Percentiles rank a stretch among this genome's conserved stretches.
These are phyloP conservation scores for Gadus chalcogrammus DNA, from an alignment of 2,113 vertebrate species.

Conservation along the genomic window DNA sequence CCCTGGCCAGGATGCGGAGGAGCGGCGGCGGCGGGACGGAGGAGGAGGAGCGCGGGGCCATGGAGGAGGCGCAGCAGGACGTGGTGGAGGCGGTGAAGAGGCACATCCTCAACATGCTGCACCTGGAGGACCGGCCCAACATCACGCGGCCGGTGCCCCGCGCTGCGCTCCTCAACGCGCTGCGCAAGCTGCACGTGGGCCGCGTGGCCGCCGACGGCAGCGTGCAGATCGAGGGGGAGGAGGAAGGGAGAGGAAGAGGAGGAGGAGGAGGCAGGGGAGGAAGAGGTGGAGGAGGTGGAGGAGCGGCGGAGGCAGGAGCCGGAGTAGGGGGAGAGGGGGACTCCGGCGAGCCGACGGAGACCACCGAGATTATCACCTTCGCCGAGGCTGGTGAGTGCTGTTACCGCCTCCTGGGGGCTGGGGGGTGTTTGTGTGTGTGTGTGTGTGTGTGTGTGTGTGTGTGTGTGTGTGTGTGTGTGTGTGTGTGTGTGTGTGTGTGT, in stretches of 20 bases:
- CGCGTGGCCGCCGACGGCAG: slow-evolving; percentile 90
- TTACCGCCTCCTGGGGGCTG: no score
- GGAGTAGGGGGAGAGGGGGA: slow-evolving; percentile 14
- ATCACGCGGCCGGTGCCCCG: slow-evolving; percentile 93
- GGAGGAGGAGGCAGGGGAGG: slow-evolving; percentile 74
- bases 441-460: neutral
- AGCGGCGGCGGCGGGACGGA: slow-evolving; percentile 28
- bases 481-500: slow-evolving; percentile 12
- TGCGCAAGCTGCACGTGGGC: slow-evolving; percentile 95
- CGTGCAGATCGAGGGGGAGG: slow-evolving; percentile 91
- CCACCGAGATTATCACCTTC: slow-evolving; percentile 97
- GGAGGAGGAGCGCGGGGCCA: slow-evolving; percentile 70
- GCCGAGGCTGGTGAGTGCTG: slow-evolving; percentile 79
- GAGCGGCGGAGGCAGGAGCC: slow-evolving; percentile 30
- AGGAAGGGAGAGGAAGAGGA: slow-evolving; percentile 64
- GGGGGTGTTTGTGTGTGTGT: neutral
- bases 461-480: slow-evolving; percentile 11
- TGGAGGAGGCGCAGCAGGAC: slow-evolving; percentile 75
- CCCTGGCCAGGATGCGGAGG: slow-evolving; percentile 79
- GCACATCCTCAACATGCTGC: slow-evolving; percentile 97
- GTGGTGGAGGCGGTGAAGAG: slow-evolving; percentile 98
- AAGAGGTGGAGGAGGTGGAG: slow-evolving; percentile 1
- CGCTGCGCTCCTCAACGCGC: slow-evolving; percentile 92
- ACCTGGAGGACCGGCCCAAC: slow-evolving; percentile 91
- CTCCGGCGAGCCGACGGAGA: slow-evolving; percentile 68